Conservation (phyloP, 1,140 invertebrate species). For the Pygmarrhopalites habei region DNA sequence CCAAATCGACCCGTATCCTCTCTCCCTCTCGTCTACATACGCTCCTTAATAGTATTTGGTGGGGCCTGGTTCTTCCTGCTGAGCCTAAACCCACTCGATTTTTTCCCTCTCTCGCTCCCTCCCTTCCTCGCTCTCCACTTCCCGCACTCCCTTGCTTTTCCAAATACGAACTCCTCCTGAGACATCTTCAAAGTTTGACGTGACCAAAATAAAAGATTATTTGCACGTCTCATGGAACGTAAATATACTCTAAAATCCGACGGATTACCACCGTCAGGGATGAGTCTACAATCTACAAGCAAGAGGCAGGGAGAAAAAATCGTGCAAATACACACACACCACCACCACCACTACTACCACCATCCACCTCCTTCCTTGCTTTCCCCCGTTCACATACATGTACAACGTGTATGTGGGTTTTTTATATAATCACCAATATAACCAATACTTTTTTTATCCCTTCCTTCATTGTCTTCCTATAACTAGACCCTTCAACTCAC, state of each 20-base stretch:
- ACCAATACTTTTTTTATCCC: too few species aligned
- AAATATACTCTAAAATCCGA: conserved; percentile 29
- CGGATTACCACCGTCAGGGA: conserved; percentile 18
- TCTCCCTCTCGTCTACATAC: background rate
- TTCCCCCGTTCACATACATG: too few species aligned
- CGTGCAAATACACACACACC: too few species aligned
- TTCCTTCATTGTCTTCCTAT: too few species aligned
- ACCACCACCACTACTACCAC: too few species aligned
- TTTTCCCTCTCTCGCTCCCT: background rate
- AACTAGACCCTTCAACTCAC: too few species aligned
- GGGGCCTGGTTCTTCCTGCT: background rate
- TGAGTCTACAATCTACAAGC: conserved; percentile 5
- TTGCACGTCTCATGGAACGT: conserved; percentile 30
- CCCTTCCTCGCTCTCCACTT: background rate
- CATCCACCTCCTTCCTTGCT: too few species aligned
- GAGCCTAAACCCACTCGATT: background rate
- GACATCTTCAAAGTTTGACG: conserved; percentile 37
- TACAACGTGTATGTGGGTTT: too few species aligned
- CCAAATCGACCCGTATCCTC: background rate
- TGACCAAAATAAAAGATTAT: conserved; percentile 32
- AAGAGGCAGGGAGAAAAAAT: background rate
- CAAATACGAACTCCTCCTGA: conserved; percentile 31
- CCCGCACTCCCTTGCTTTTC: background rate
- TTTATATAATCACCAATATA: too few species aligned
- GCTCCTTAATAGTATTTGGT: too few species aligned